Percentiles rank a stretch among this genome's conserved stretches.
These are phyloP conservation scores for Onychostruthus taczanowskii DNA, from an alignment of 2,113 vertebrate genomes.

Conservation along the genomic window DNA sequence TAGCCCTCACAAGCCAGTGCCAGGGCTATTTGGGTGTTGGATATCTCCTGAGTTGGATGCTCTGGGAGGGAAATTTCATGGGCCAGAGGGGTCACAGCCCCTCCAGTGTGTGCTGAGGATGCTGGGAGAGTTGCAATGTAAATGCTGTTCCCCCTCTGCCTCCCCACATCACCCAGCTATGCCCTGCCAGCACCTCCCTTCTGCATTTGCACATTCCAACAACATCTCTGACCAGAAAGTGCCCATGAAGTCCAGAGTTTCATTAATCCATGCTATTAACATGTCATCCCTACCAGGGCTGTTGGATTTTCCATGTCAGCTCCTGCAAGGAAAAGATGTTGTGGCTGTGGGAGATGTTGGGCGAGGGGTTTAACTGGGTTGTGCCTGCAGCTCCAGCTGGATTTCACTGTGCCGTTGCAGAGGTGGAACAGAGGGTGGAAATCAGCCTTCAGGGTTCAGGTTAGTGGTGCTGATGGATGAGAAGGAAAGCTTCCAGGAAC, in stretches of 20 bases:
- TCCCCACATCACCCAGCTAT: not conserved
- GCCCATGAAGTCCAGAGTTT: not conserved
- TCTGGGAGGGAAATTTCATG: not conserved
- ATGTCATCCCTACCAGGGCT: not conserved
- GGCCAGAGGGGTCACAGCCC: not conserved
- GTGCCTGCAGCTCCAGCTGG: not conserved
- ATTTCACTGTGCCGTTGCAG: not conserved
- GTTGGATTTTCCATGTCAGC: not conserved
- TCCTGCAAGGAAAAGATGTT: rapidly evolving
- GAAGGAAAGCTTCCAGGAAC: not conserved
- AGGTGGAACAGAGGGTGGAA: not conserved
- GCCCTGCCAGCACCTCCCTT: not conserved
- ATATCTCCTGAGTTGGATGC: not conserved
- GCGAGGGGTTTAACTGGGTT: rapidly evolving
- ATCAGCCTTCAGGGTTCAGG: not conserved
- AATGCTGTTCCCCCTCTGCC: not conserved
- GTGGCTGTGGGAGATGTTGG: rapidly evolving
- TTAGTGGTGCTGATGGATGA: not conserved
- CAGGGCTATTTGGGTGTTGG: not conserved
- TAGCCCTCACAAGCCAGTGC: rapidly evolving
- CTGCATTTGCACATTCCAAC: rapidly evolving
- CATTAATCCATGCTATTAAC: not conserved
- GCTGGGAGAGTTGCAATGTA: not conserved
- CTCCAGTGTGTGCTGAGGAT: not conserved
- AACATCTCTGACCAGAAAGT: not conserved